These are phyloP conservation scores for Macropis europaea DNA, from an alignment of 2,888 invertebrate species.

Conservation along the genomic window DNA sequence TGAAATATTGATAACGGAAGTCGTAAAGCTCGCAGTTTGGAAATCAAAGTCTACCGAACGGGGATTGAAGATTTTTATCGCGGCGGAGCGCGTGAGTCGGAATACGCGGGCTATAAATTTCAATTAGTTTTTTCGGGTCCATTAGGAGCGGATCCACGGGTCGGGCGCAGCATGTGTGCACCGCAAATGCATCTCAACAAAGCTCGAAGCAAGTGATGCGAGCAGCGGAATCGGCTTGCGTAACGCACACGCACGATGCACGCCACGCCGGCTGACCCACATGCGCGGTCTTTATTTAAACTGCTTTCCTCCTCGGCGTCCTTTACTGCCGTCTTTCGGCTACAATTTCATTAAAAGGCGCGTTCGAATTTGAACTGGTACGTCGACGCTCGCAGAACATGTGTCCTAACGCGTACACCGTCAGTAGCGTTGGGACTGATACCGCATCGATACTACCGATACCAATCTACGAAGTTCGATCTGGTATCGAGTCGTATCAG, in stretches of 20 bases:
- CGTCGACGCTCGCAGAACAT: neutral
- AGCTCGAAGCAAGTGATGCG: conserved; percentile 43
- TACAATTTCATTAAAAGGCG: conserved; percentile 58
- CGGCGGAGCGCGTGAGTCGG: too few relatives aligned
- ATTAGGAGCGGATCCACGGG: conserved; percentile 1
- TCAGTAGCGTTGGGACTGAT: too few relatives aligned
- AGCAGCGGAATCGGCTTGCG: conserved; percentile 49
- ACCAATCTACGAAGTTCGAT: conserved; percentile 19
- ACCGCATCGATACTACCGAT: too few relatives aligned
- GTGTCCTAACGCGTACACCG: too few relatives aligned
- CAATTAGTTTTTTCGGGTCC: conserved; percentile 1
- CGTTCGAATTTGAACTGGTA: conserved; percentile 35
- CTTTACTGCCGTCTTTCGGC: conserved; percentile 70
- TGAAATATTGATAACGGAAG: too few relatives aligned
- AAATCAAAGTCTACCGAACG: too few relatives aligned
- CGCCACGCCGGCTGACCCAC: conserved; percentile 78
- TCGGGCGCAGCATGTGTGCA: neutral
- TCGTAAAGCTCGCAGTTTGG: too few relatives aligned
- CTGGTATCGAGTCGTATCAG: too few relatives aligned
- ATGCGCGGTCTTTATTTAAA: conserved; percentile 80
- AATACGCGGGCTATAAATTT: too few relatives aligned
- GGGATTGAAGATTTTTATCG: too few relatives aligned
- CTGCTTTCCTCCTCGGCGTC: conserved; percentile 75
- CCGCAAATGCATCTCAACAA: conserved; percentile 31
- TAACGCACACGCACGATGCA: conserved; percentile 63